Conservation (phyloP, 2,888 invertebrate species). For the Lycophotia porphyrea region DNA sequence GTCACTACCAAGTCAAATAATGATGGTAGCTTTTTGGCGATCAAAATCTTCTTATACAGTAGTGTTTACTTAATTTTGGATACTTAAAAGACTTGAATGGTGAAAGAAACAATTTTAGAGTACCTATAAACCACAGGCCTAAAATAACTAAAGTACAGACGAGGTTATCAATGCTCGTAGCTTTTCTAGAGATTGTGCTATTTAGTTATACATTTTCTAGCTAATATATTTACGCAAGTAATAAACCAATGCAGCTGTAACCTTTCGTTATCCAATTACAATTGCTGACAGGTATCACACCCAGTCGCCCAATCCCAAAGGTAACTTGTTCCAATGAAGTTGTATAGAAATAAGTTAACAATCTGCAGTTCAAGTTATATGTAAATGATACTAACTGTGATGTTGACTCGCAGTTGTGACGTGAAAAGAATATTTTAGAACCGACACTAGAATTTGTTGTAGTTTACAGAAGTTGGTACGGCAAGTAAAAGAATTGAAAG, state of each 20-base stretch:
- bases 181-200: neutral
- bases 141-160: neutral
- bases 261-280: slow-evolving; percentile 45
- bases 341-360: slow-evolving; percentile 58
- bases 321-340: slow-evolving; percentile 45
- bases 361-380: slow-evolving; percentile 49
- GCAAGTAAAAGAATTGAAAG: neutral
- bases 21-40: neutral
- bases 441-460: slow-evolving; percentile 27
- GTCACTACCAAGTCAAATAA: neutral
- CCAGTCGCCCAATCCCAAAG: slow-evolving; percentile 6
- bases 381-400: slow-evolving; percentile 56
- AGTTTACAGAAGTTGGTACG: neutral
- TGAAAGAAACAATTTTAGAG: neutral
- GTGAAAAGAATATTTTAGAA: slow-evolving; percentile 59
- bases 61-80: neutral
- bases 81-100: neutral
- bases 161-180: neutral
- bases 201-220: neutral
- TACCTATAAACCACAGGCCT: neutral
- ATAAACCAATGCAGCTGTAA: slow-evolving; percentile 23
- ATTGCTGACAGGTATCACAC: slow-evolving; percentile 37
- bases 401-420: slow-evolving; percentile 41
- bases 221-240: slow-evolving; percentile 17
- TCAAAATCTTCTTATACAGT: neutral